Evolutionary conservation across 2,888 invertebrate genomes (phyloP).

Genomic region (Plagodis pulveraria): DNA sequence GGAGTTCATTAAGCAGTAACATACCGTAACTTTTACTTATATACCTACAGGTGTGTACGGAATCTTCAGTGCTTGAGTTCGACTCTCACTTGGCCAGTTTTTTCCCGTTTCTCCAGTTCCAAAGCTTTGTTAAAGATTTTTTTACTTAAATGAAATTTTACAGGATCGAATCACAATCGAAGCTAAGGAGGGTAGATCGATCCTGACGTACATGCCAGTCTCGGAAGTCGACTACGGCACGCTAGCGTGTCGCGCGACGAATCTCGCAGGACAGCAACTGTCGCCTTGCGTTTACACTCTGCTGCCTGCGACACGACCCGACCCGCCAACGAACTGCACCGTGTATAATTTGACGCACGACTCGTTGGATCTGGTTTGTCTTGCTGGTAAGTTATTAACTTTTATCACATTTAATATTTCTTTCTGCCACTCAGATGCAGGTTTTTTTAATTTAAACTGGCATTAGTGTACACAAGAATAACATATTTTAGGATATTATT

Average conservation of each 20-base stretch:
- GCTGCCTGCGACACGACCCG: slow-evolving; percentile 91
- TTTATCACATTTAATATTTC: slow-evolving; percentile 1
- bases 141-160: slow-evolving; percentile 1
- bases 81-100: no score
- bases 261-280: slow-evolving; percentile 88
- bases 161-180: slow-evolving; percentile 85
- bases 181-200: slow-evolving; percentile 84
- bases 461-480: no score
- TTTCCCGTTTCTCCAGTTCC: no score
- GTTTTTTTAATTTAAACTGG: not conserved
- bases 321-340: slow-evolving; percentile 91
- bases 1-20: no score
- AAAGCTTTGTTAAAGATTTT: no score
- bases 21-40: no score
- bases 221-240: slow-evolving; percentile 93
- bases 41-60: no score
- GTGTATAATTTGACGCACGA: slow-evolving; percentile 91
- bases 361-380: slow-evolving; percentile 90
- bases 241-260: slow-evolving; percentile 90
- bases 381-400: slow-evolving; percentile 69
- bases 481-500: no score
- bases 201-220: slow-evolving; percentile 91
- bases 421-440: no score
- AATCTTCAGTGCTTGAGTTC: no score
- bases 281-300: slow-evolving; percentile 91